A percentile compares a stretch with the other conserved stretches of the same genome.
Evolutionary conservation across 2,113 vertebrate genomes (phyloP).

Genomic region (Entomyzon cyanotis): DNA sequence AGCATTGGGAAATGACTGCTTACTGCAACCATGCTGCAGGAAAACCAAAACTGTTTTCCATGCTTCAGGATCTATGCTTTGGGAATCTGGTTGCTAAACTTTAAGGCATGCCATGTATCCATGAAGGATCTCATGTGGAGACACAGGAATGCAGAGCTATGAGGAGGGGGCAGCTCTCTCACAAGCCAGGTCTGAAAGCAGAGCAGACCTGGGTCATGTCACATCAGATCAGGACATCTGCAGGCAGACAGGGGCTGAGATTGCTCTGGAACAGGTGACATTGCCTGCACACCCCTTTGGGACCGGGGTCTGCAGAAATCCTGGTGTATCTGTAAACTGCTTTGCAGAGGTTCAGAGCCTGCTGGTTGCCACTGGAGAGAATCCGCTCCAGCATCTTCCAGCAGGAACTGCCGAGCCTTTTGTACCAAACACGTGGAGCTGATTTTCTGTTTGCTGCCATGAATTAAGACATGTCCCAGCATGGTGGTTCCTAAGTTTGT

Average conservation of each 20-base stretch:
- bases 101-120: background rate
- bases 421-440: background rate
- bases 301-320: background rate
- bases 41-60: background rate
- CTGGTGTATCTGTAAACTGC: background rate
- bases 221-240: background rate
- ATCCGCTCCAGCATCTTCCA: background rate
- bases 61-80: background rate
- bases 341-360: background rate
- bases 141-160: background rate
- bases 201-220: background rate
- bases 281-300: background rate
- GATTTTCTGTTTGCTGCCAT: background rate
- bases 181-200: background rate
- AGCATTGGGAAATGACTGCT: background rate
- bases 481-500: background rate
- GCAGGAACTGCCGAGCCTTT: background rate
- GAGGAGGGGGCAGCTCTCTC: background rate
- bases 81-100: background rate
- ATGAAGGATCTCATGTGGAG: background rate
- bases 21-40: background rate
- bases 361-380: background rate
- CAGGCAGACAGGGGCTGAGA: background rate
- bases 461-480: background rate
- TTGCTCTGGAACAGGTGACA: background rate